Evolutionary conservation across 2,888 invertebrate genomes (phyloP).

Genomic region (Lasiommata megera): DNA sequence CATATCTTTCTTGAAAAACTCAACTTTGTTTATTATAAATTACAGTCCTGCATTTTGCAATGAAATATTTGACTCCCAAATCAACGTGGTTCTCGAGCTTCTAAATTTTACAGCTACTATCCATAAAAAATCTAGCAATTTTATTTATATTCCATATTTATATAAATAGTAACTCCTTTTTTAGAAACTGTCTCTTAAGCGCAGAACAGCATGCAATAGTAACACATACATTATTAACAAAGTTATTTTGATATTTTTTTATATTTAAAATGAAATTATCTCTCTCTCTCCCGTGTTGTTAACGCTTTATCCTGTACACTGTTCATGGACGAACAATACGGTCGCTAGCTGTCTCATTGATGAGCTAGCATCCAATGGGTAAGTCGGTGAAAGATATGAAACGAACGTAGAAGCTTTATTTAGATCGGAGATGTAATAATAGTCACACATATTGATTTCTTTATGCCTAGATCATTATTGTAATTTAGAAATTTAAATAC

Average conservation of each 20-base stretch:
- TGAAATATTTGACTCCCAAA: not conserved
- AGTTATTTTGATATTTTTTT: slow-evolving; percentile 42
- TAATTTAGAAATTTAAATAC: not conserved
- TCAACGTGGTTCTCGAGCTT: not conserved
- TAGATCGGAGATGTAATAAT: not conserved
- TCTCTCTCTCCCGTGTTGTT: slow-evolving; percentile 74
- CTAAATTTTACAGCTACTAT: slow-evolving; percentile 2
- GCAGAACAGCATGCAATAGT: slow-evolving; percentile 69
- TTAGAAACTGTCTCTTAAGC: slow-evolving; percentile 1
- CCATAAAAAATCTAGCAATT: not conserved
- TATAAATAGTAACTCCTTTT: no score
- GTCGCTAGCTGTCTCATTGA: slow-evolving; percentile 91
- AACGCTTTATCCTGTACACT: slow-evolving; percentile 71
- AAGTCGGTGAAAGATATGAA: slow-evolving; percentile 74
- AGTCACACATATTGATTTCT: slow-evolving; percentile 22
- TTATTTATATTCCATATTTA: not conserved
- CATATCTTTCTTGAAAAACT: no score
- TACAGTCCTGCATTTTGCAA: not conserved
- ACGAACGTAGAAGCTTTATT: slow-evolving; percentile 62
- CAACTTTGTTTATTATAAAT: no score
- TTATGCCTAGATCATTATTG: slow-evolving; percentile 33
- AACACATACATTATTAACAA: slow-evolving; percentile 49
- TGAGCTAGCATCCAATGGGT: slow-evolving; percentile 90
- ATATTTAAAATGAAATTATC: slow-evolving; percentile 68
- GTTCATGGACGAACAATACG: slow-evolving; percentile 58